Conservation (phyloP, 1,140 invertebrate genomes). For the Drosophila triauraria region DNA sequence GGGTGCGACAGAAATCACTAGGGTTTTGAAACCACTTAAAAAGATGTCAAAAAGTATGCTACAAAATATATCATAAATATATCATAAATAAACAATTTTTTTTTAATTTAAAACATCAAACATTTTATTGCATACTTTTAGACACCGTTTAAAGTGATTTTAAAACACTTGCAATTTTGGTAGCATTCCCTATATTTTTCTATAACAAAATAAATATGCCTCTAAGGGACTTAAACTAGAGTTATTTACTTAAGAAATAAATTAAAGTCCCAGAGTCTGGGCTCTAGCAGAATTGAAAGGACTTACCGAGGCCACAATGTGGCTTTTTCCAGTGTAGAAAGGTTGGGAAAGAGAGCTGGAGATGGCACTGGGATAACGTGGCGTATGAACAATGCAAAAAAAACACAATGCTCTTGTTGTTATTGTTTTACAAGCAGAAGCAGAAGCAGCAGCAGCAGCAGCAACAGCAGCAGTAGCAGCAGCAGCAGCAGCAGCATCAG, state of each 20-base stretch:
- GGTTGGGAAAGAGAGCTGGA: not conserved
- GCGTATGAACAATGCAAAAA: conserved; percentile 77
- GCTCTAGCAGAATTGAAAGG: not conserved
- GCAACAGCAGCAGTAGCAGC: conserved; percentile 10
- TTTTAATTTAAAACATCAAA: no score
- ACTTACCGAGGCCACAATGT: no score
- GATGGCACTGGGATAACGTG: conserved; percentile 57
- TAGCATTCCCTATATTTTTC: no score
- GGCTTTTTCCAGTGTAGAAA: not conserved
- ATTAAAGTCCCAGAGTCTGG: not conserved
- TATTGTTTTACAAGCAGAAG: conserved; percentile 66
- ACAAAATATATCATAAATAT: no score
- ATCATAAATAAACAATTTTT: no score
- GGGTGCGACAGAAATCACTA: no score
- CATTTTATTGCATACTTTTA: no score
- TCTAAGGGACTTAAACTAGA: not conserved
- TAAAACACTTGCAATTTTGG: no score
- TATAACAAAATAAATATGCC: not conserved
- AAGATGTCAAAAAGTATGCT: no score
- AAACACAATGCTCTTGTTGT: conserved; percentile 72
- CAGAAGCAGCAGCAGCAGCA: conserved; percentile 9
- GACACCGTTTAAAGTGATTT: no score
- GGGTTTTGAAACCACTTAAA: no score
- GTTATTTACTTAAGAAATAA: not conserved
- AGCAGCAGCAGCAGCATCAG: conserved; percentile 28